Evolutionary conservation across 2,888 invertebrate species (phyloP), one percentile per base, ranked within the genome.

Genomic region (Hyalella azteca): DNA sequence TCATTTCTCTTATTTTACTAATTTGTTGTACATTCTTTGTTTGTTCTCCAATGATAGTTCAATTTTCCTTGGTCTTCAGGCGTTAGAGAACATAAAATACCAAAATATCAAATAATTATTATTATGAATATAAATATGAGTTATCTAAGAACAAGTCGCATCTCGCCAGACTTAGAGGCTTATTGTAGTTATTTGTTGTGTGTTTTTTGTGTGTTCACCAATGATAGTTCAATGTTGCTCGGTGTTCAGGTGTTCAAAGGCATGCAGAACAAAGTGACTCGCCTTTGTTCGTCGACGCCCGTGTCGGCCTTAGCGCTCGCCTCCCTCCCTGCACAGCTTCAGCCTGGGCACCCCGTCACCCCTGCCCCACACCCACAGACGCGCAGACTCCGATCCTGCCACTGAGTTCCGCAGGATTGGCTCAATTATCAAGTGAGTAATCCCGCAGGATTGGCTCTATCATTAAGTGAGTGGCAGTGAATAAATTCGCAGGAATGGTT

Each of bases 311-410:
- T 80, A 84, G 60, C 73, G 84, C 19, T 80, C 83, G 22, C 78
- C 84, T 78, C 80, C 84, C 19, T 84, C 81, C n/a, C 81, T 85
- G 41, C 82, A 82, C 45, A 77, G 85, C 39, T 78, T 79, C 32
- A 78, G 78, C 19, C 75, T 78, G 19, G 40, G 41, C 75, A 75
- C 75, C 29, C 81, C 79, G 13, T 79, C 82, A 22, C 82, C 77
- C 45, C 78, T 77, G 13, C 79, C 81, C 22, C 84, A 73, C 39
- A 85, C 83, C 32, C 81, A 84, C 77, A 77, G 84, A 29, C 60
- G 84, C 26, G 84, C 84, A 19, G 84, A 84, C 78, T 84, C 84
- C 48, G 84, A 84, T 49, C 84, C 84, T 76, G 81, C 84, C 66
- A 78, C 81, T 22, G 84, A 84, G 59, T 84, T 84, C 49, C 82